Evolutionary conservation across 2,797 vertebrate genomes (phyloP), one percentile per base, ranked within the genome.

Genomic region (Arrhamphus sclerolepis): DNA sequence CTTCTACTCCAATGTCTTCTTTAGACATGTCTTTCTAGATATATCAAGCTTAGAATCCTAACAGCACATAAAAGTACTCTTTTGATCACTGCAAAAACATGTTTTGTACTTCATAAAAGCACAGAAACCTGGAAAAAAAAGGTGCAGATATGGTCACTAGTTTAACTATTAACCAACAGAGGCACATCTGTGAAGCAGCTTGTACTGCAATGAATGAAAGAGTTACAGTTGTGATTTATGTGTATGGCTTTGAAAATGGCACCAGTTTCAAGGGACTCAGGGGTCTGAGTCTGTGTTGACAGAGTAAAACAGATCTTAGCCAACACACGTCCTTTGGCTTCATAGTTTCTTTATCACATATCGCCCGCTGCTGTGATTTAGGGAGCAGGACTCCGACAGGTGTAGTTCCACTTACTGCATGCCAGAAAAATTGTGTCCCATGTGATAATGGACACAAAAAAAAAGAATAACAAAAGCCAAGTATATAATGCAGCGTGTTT

Each of bases 331-430:
- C 6, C 13, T 53, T 58, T 31, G 9, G 42, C 62, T 72, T 29
- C 63, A 73, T 63, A 62, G 70, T 67, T 66, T 76, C 66, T 82
- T 75, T 70, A 68, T 78, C 62, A 60, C 65, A 75, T 84, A 57
- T 58, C 1, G 14, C 41, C 69, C 67, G 70, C 57, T 75, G 55
- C 55, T 73, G 64, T 75, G 78, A 84, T 85, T 87, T 79, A 80
- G 56, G 41, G 50, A 26, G 53, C 44, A 56, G 44, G 61, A 56
- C 8, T 13, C 41, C 39, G 34, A 60, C 80, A 87, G 68, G 81
- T 89, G 83, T 61, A 83, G 58, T 69, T 81, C 57, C 62, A 64
- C 67, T 75, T 63, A 61, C 14, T 48, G 42, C 31, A 51, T 54
- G 58, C 70, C 65, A 59, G 59, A 66, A 47, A 59, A 81, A 71